Evolutionary conservation across 2,888 invertebrate species (phyloP).

Genomic region (Drosophila quinaria): DNA sequence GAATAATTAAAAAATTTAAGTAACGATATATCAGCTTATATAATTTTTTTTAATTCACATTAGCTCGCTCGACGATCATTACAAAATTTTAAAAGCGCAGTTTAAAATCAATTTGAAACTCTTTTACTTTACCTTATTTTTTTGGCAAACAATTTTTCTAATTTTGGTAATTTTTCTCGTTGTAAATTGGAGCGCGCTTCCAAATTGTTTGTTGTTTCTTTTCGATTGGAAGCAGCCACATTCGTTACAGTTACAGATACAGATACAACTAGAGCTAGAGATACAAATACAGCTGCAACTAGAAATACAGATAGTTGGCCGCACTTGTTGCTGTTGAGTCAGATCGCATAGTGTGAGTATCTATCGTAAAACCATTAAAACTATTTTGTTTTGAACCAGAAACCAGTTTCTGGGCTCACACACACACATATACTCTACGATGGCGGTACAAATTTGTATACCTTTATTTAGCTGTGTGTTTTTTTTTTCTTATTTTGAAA

Average conservation of each 20-base stretch:
- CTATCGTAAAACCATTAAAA: conserved; percentile 77
- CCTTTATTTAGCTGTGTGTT: conserved; percentile 50
- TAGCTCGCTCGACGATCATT: conserved; percentile 30
- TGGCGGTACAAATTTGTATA: conserved; percentile 52
- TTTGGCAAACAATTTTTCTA: conserved; percentile 58
- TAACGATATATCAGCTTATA: neutral
- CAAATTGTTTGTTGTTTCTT: conserved; percentile 43
- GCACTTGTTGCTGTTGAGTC: conserved; percentile 64
- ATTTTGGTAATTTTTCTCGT: conserved; percentile 60
- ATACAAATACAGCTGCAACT: conserved; percentile 11
- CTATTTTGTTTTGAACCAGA: conserved; percentile 73
- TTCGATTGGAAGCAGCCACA: conserved; percentile 64
- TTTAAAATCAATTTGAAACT: conserved; percentile 68
- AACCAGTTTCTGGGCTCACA: conserved; percentile 67
- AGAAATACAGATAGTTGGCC: conserved; percentile 24
- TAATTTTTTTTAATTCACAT: neutral
- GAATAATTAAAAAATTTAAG: neutral
- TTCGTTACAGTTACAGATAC: conserved; percentile 43
- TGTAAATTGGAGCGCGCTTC: conserved; percentile 63
- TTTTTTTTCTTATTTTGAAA: conserved; percentile 64
- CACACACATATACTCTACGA: conserved; percentile 23
- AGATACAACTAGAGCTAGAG: conserved; percentile 7
- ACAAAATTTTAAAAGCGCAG: conserved; percentile 51
- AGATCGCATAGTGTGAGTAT: conserved; percentile 52
- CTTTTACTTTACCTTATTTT: conserved; percentile 54